phyloP scores from a whole-genome alignment of 2,888 invertebrate species.

The Pseudeuparius sepicola region DNA sequence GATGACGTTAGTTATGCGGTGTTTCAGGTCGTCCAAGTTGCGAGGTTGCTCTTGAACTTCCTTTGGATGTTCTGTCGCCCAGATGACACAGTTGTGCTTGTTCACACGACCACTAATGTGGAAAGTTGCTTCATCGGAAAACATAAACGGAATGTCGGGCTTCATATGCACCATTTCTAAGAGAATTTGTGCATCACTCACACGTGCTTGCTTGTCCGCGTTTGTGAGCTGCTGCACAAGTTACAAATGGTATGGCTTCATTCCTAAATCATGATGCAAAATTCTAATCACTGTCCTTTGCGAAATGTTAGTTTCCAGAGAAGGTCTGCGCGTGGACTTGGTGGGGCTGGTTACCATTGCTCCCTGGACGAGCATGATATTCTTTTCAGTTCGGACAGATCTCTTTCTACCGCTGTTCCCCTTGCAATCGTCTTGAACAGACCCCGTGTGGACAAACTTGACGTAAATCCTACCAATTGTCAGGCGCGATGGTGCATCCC shows the following conservation, averaged over 20 bases:
- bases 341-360: constrained; percentile 1
- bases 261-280: constrained; percentile 2
- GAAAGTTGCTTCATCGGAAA: constrained; percentile 24
- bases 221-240: constrained; percentile 1
- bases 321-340: constrained; percentile 3
- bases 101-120: constrained; percentile 26
- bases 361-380: constrained; percentile 2
- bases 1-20: constrained; percentile 1
- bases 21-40: too few relatives aligned
- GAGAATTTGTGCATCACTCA: constrained; percentile 2
- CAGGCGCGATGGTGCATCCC: constrained; percentile 3
- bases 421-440: constrained; percentile 3
- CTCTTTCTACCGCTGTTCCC: constrained; percentile 2
- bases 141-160: constrained; percentile 2
- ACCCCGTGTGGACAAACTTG: constrained; percentile 2
- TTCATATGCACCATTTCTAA: constrained; percentile 3
- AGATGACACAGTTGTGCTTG: constrained; percentile 25
- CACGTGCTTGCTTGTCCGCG: constrained; percentile 2
- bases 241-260: constrained; percentile 2
- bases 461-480: constrained; percentile 2
- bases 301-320: constrained; percentile 3
- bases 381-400: constrained; percentile 1
- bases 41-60: constrained; percentile 1
- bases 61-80: constrained; percentile 21
- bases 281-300: constrained; percentile 1